Percentiles rank a stretch among this genome's conserved stretches.
Evolutionary conservation across 2,797 vertebrate species (phyloP).

Genomic region (Chiloscyllium punctatum): DNA sequence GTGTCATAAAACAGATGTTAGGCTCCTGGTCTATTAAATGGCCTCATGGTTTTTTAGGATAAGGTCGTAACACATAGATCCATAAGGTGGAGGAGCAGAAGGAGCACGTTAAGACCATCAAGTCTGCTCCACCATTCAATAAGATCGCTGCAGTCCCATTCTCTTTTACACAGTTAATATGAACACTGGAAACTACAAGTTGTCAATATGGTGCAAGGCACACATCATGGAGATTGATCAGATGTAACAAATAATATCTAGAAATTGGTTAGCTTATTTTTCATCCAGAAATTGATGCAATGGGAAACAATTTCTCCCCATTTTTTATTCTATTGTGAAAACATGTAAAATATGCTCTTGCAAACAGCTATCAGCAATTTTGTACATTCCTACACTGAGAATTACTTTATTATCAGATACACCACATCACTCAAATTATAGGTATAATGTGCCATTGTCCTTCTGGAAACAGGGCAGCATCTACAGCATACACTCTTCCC

Average conservation of each 20-base stretch:
- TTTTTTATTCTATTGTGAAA: not conserved
- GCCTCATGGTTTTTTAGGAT: too few species aligned
- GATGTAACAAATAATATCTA: too few species aligned
- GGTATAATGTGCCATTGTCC: not conserved
- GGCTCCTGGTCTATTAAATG: too few species aligned
- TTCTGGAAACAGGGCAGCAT: not conserved
- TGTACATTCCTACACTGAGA: not conserved
- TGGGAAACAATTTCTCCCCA: not conserved
- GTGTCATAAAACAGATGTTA: not conserved
- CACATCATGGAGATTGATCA: too few species aligned
- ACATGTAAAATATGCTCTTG: not conserved
- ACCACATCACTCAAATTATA: not conserved
- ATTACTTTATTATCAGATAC: not conserved
- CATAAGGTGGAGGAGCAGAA: too few species aligned
- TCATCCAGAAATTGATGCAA: not conserved
- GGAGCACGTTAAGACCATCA: too few species aligned
- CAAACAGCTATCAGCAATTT: not conserved
- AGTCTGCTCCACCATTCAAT: too few species aligned
- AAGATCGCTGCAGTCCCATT: too few species aligned
- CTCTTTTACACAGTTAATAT: too few species aligned
- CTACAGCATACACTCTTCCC: not conserved
- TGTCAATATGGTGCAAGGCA: not conserved
- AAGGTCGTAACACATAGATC: too few species aligned
- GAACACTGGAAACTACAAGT: not conserved
- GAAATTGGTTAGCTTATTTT: too few species aligned